A percentile compares a stretch with the other conserved stretches of the same genome.
phyloP scores from a whole-genome alignment of 1,140 invertebrate genomes.

The Zaprionus ornatus region DNA sequence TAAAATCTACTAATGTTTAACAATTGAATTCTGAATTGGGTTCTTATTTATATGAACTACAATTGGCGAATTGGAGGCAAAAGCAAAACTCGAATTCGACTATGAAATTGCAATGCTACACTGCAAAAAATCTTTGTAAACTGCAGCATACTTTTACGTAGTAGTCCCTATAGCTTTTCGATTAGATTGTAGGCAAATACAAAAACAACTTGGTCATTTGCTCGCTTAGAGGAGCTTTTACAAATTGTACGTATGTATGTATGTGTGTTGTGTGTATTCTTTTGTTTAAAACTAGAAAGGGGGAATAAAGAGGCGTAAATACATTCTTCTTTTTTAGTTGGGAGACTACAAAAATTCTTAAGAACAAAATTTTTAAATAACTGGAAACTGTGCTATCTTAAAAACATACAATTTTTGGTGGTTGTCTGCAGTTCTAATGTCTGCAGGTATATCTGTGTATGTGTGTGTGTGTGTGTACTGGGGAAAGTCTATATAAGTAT shows the following conservation, averaged over 20 bases:
- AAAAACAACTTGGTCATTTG: constrained; percentile 26
- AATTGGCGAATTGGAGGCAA: constrained; percentile 20
- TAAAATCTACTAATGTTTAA: constrained; percentile 28
- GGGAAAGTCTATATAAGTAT: constrained; percentile 36
- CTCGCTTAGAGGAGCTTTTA: constrained; percentile 1
- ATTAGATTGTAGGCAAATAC: background rate
- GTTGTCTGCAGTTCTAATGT: constrained; percentile 23
- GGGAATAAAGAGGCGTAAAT: background rate
- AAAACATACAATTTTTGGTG: constrained; percentile 65
- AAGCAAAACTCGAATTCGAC: constrained; percentile 10
- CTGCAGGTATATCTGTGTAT: constrained; percentile 26
- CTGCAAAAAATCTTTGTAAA: background rate
- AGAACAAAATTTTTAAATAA: constrained; percentile 29
- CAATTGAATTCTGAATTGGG: constrained; percentile 25
- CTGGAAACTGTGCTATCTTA: constrained; percentile 48
- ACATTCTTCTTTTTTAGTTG: constrained; percentile 3
- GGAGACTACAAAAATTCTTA: constrained; percentile 25
- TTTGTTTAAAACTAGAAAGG: background rate
- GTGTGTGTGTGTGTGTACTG: constrained; percentile 28
- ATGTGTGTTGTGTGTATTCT: background rate
- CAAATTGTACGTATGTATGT: constrained; percentile 6
- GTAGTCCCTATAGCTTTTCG: constrained; percentile 1
- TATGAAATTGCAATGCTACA: background rate
- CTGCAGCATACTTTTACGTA: background rate
- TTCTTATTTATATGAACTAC: background rate